phyloP scores from a whole-genome alignment of 2,113 vertebrate genomes.

The Piprites chloris region DNA sequence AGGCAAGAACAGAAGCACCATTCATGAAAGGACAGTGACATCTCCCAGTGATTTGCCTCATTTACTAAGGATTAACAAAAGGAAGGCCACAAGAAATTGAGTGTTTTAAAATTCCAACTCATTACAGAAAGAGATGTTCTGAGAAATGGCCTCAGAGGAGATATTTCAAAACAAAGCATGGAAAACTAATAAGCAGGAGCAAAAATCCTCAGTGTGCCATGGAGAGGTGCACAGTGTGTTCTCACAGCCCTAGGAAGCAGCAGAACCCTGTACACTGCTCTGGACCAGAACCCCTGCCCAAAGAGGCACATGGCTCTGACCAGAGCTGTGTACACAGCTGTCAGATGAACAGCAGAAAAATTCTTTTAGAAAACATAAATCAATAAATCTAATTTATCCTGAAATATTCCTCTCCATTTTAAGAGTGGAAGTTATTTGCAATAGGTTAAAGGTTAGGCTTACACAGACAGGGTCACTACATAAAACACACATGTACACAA shows the following conservation, averaged over 20 bases:
- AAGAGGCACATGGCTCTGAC: not conserved
- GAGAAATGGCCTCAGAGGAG: not conserved
- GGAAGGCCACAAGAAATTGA: not conserved
- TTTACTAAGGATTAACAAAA: constrained; percentile 30
- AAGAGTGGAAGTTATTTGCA: not conserved
- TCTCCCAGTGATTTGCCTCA: not conserved
- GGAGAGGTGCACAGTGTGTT: not conserved
- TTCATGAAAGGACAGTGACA: not conserved
- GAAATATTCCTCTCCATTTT: not conserved
- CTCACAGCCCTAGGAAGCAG: not conserved
- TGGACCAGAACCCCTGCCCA: not conserved
- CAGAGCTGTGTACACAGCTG: not conserved
- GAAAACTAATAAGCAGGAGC: constrained; percentile 16
- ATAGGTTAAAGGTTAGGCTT: not conserved
- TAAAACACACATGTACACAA: rapidly evolving
- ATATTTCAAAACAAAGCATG: not conserved
- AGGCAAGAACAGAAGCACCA: not conserved
- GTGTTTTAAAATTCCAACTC: constrained; percentile 10
- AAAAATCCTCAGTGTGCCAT: not conserved
- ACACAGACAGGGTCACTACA: not conserved
- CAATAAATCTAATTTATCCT: not conserved
- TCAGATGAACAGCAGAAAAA: not conserved
- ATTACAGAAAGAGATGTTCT: constrained; percentile 10
- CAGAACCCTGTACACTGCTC: not conserved
- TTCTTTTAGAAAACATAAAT: not conserved